Base-by-base conservation (phyloP, 35 echinoderm and acorn worm genomes). In the Ptychodera flava region DNA sequence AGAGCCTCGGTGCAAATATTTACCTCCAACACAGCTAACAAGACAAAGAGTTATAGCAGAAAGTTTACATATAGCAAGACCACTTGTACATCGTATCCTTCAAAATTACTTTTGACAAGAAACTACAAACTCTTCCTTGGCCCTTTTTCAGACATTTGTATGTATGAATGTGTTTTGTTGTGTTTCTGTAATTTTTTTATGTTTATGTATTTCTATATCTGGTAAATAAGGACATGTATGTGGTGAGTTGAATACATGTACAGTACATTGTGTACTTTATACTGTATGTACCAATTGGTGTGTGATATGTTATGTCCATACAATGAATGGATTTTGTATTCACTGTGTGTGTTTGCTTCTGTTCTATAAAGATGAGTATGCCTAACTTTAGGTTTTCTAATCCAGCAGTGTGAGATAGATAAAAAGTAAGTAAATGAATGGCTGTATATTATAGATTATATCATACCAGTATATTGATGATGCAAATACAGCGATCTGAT, bases 1-100 rank as follows among this genome's bases (percentile, higher is more conserved):
- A 10, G 86, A 93, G 78, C 30, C 35, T 52, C 36, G 78, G 33
- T 1, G 27, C 78, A 91, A 93, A 76, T 77, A 90, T 80, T 32
- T 87, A 36, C 31, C 36, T 16, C 83, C 88, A 85, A 76, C 91
- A 83, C 79, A 97, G 81, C 83, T 97, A n/a, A 34, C 84, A 36
- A 91, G 94, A 0, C 35, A 91, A 35, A 85, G 91, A 75, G 33
- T 97, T 78, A 36, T 89, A 28, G 94, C 85, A 37, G 94, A 97
- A 83, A 84, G 85, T 36, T 82, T 93, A 1, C 89, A 93, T 64
- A 93, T 97, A 33, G 80, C 85, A 15, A 90, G 94, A 87, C 94
- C 94, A 80, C 32, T 97, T 35, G 35, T 91, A 33, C 94, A 97
- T 36, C 91, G 94, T 97, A 97, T 97, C 94, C 94, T 97, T 93